Base-by-base conservation (phyloP, 2,888 invertebrate species). In the Oscheius sp. region DNA sequence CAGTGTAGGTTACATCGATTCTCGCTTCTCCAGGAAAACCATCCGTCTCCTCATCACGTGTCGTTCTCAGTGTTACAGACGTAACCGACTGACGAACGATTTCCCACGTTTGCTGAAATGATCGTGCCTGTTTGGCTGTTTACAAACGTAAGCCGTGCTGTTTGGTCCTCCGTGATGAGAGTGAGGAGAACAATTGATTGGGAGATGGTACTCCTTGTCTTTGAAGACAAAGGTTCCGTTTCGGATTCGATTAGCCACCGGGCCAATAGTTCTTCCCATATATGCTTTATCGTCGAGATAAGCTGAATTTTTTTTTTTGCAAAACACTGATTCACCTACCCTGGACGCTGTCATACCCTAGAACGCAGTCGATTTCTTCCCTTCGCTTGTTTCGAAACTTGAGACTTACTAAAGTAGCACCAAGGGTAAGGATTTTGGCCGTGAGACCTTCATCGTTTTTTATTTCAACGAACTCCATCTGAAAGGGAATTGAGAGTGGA, bases 261-360 rank as follows among this genome's bases (percentile, higher is more conserved):
- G 65, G 0, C 85, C 85, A 21, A 85, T 81, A 2, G 85, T 85
- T 51, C 77, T 75, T 57, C 85, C 85, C 29, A 85, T 70, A 37
- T 78, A 76, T 1, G 72, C 75, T 2, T 62, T 65, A 53, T 83
- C 82, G 13, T 76, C 60, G 57, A 77, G 35, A 65, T 83, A 85
- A 33, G 74, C 85, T 83, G 53, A 51, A 81, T 58, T 0, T 42
- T 50, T n/a, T 29, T 3, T 13, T 42, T 37, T 5, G 48, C 2
- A 50, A 50, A 65, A n/a, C 3, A 5, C 48, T 33, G 71, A 2
- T 2, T 32, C 21, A 51, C 35, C 33, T 37, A 77, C 79, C 79
- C 33, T 77, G 57, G n/a, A 37, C 50, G 3, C 65, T 73, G 65
- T 77, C 76, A 53, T 55, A 79, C 59, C 79, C 79, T n/a, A 77